These are phyloP conservation scores for Babylonia areolata DNA, from an alignment of 1,140 invertebrate genomes.

Conservation along the genomic window DNA sequence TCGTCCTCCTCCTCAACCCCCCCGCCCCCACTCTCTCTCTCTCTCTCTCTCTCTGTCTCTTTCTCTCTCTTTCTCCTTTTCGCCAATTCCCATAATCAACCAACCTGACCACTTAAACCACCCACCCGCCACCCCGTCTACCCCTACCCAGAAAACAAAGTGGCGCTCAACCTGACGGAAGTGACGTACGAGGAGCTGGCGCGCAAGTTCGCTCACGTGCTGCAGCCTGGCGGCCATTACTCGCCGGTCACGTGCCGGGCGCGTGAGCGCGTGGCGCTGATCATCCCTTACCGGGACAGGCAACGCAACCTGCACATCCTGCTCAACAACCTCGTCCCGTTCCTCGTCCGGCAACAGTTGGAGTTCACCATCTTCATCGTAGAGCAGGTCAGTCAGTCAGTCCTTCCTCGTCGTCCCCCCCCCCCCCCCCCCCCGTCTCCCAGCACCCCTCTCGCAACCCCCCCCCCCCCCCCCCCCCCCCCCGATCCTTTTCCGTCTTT, in stretches of 20 bases:
- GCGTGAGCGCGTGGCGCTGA: slow-evolving; percentile 55
- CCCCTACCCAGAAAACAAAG: background rate
- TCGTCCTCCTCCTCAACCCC: too few species aligned
- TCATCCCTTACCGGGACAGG: slow-evolving; percentile 63
- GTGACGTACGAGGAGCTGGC: background rate
- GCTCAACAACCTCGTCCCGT: slow-evolving; percentile 59
- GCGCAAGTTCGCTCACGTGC: background rate
- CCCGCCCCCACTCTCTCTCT: too few species aligned
- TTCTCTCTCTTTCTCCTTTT: background rate
- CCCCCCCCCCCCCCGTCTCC: too few species aligned
- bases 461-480: too few species aligned
- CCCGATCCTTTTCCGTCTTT: too few species aligned
- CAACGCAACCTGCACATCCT: slow-evolving; percentile 59
- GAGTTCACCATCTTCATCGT: slow-evolving; percentile 64
- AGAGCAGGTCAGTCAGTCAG: slow-evolving; percentile 47
- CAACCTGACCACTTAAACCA: too few species aligned
- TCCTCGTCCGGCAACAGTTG: slow-evolving; percentile 61
- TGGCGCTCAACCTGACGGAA: slow-evolving; percentile 2
- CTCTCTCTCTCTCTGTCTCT: background rate
- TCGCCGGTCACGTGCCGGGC: slow-evolving; percentile 53
- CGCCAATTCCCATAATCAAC: background rate
- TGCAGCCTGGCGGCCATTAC: slow-evolving; percentile 56
- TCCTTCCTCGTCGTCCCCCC: background rate
- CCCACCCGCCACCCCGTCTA: background rate
- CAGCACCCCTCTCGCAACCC: too few species aligned